Base-by-base conservation (phyloP, 2,888 invertebrate genomes). In the Tubulanus polymorphus region DNA sequence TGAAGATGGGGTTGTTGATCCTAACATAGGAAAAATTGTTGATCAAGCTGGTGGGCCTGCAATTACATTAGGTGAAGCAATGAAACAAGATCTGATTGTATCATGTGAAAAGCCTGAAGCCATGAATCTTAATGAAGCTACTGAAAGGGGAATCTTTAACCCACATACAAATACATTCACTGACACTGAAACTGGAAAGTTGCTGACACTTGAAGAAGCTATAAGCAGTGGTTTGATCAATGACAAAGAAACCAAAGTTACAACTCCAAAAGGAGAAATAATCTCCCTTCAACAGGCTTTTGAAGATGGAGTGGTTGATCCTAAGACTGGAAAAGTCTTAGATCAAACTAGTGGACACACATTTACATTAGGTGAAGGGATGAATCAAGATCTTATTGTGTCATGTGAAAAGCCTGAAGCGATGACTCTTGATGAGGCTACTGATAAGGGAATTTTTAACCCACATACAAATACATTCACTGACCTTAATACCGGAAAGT, bases 101-200 rank as follows among this genome's bases (percentile, higher is more conserved):
- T 15, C 90, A 75, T 85, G 88, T 0, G 84, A 87, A 35, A 86
- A 87, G 1, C 89, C 90, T 0, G 85, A 87, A 18, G 83, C 91
- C 26, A 89, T n/a, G n/a, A n/a, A n/a, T n/a, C 55, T 69, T 18
- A 54, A 67, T 27, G 68, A 90, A 70, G 90, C 90, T 0, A 85
- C 93, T 53, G 91, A 91, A 74, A 88, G 91, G 80, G 91, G 92
- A 1, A 81, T 91, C 0, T 91, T 91, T 71, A 89, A 91, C 65
- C 88, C 89, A 57, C 83, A 82, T 57, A 87, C 86, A 0, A 90
- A 91, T 12, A 90, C 89, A 81, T 84, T 94, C 52, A 90, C 92
- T 62, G 89, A 94, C 81, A 86, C 90, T 54, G 85, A 85, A 74
- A 85, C 85, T 53, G 90, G 90, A 70, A 84, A 84, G 41, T 20